Evolutionary conservation across 2,888 invertebrate species (phyloP), one percentile per base, ranked within the genome.

Genomic region (Amphipoea lucens): DNA sequence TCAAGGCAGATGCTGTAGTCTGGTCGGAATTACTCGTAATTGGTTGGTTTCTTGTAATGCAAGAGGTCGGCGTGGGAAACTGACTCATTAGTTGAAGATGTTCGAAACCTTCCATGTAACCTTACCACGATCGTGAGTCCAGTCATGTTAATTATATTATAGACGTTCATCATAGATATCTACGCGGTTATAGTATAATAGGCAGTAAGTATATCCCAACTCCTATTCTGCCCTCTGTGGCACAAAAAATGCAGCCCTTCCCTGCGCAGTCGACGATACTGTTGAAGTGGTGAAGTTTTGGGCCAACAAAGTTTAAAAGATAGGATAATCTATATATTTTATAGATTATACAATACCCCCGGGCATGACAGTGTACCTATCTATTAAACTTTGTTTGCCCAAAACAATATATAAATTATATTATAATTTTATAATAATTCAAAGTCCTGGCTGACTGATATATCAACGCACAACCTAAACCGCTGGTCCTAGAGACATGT

Each of bases 31-130:
- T 78, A 73, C 68, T 79, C 74, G 69, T 81, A 81, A 81, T 87
- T 73, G 70, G 60, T 48, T 67, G 12, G 63, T 23, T 85, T 87
- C 79, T 74, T 62, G 67, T 80, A 67, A 78, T 29, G 11, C 23
- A 45, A 63, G 74, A 86, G 84, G 88, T 74, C 70, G 73, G 48
- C 51, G 76, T 65, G 71, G 73, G 67, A 57, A 69, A 48, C 36
- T 80, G 83, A 85, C 70, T 83, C 78, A 85, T 80, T 65, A 54
- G 17, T 23, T 73, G 76, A 74, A 80, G 83, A 84, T 66, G 74
- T 20, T 42, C 20, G 29, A 62, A 79, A 74, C 23, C 72, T 79
- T 86, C 71, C 76, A 63, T 45, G 14, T 51, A 9, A n/a, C 71
- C 57, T 77, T 40, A 29, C 11, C 7, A 14, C 0, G 79, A 0